Base-by-base conservation (phyloP, 2,888 invertebrate genomes). In the Caenorhabditis panamensis region DNA sequence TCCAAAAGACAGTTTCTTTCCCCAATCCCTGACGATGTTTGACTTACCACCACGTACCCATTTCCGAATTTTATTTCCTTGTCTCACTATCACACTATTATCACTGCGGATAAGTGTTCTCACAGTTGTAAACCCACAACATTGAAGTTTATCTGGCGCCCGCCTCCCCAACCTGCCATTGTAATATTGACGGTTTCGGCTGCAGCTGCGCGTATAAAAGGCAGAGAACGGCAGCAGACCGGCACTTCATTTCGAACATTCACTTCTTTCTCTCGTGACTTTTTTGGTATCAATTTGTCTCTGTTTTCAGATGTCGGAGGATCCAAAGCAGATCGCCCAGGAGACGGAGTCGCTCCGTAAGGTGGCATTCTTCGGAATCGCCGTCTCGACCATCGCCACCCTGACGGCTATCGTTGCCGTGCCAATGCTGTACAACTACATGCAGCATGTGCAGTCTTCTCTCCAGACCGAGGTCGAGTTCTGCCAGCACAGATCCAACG, bases 401-500 rank as follows among this genome's bases (percentile, higher is more conserved):
- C 67, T 89, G 37, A 87, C 88, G 9, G 89, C 89, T 58, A 88
- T 88, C 73, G 82, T 90, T 24, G 85, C 87, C 61, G 84, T 90
- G 44, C 90, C 90, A n/a, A 89, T 90, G 88, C 83, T 90, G 41
- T 90, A 89, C 86, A 89, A 86, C 77, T 90, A 90, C 86, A 87
- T 90, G 82, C 89, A 89, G 61, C 85, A 86, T 69, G 88, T 90
- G 20, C 90, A 90, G 76, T 85, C 88, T 6, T 83, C 88, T 8
- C 87, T 90, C 56, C 88, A 88, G 67, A 87, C 84, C 28, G 89
- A 89, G 82, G 84, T 87, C 36, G 87, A 87, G 61, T 87, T 87
- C 83, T 88, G 88, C 78, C 78, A 81, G 54, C 87, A 87, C 73
- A 80, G 87, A 53, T 85, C 87, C 56, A 78, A 85, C 62, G 88